A percentile compares a stretch with the other conserved stretches of the same genome.
Conservation (phyloP, 2,888 invertebrate species). For the Lepidonotus clava region DNA sequence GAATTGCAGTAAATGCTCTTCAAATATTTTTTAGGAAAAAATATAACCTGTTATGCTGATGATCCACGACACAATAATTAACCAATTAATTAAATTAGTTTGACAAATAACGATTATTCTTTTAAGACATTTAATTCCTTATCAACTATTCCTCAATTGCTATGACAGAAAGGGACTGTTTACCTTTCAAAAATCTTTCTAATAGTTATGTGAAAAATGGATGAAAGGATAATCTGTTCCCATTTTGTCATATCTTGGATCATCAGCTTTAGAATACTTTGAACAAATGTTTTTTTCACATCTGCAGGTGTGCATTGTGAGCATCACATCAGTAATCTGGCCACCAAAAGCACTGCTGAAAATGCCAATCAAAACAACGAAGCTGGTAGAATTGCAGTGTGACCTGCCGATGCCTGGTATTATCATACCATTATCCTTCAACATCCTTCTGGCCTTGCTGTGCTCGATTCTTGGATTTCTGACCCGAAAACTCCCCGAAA, state of each 20-base stretch:
- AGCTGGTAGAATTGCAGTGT: slow-evolving; percentile 9
- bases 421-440: slow-evolving; percentile 22
- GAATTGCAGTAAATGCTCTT: no score
- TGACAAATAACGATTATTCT: no score
- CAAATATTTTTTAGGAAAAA: no score
- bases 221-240: not conserved
- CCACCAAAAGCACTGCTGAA: not conserved
- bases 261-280: not conserved
- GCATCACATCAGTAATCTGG: not conserved
- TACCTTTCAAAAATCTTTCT: no score
- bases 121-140: no score
- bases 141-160: no score
- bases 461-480: not conserved
- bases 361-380: not conserved
- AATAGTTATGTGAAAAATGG: no score
- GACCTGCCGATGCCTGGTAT: slow-evolving; percentile 6
- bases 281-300: not conserved
- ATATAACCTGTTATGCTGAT: no score
- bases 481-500: slow-evolving; percentile 30
- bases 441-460: not conserved
- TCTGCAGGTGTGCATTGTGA: slow-evolving; percentile 1
- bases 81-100: no score
- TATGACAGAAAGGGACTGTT: no score
- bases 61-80: no score
- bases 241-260: not conserved